Evolutionary conservation across 2,888 invertebrate genomes (phyloP), one percentile per base, ranked within the genome.

Genomic region (Nemoura dubitans): DNA sequence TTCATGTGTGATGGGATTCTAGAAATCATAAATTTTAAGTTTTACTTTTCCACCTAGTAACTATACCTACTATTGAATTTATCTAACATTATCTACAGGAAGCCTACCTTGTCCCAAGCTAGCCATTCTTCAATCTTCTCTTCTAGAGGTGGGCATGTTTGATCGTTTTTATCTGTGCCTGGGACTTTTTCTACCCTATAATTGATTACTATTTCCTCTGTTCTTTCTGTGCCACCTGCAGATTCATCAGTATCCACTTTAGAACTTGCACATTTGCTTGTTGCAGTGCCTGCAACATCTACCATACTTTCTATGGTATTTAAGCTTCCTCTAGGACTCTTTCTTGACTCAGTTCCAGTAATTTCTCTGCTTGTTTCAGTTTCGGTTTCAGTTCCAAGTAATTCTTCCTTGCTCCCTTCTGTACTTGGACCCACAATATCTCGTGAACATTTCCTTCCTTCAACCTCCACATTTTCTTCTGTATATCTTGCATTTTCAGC

Each of bases 51-150:
- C n/a, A n/a, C n/a, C n/a, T n/a, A n/a, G n/a, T n/a, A n/a, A n/a
- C n/a, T n/a, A n/a, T n/a, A n/a, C n/a, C n/a, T n/a, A n/a, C n/a
- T n/a, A n/a, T n/a, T n/a, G n/a, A n/a, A n/a, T n/a, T n/a, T n/a
- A n/a, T n/a, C n/a, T n/a, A n/a, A n/a, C n/a, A n/a, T n/a, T n/a
- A n/a, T n/a, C n/a, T n/a, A n/a, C 87, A 85, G 30, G 76, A 76
- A 77, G 86, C 43, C 90, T 90, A 95, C 95, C 93, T 94, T 94
- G 90, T 97, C 97, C 94, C 95, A 96, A 88, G 92, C 91, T 3
- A 96, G 90, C 96, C 97, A 97, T 89, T 95, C 94, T 25, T 93
- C 91, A 21, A 97, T 94, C 91, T 95, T 95, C 14, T 81, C 81
- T 21, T 30, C 81, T n/a, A 81, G 81, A n/a, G 81, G 59, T 1